Evolutionary conservation across 2,113 vertebrate genomes (phyloP), one percentile per base, ranked within the genome.

Genomic region (Rallus limicola): DNA sequence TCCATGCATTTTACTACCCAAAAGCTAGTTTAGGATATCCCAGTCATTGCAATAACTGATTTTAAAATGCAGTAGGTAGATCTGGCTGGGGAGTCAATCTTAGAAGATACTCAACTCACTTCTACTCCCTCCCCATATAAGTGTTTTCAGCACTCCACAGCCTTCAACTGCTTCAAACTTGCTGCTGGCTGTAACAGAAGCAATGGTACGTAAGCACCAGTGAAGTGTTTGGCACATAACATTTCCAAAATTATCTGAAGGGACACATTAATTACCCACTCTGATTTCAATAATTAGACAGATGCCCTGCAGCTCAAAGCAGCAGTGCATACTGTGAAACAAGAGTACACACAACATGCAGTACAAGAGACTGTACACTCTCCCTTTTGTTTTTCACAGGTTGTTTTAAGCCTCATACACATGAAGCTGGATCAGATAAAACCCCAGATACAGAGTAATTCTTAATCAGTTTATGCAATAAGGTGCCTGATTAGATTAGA

Each of bases 391-490:
- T 67, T 74, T 81, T 62, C 46, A 18, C 36, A 53, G 86, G 28
- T 82, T 88, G 33, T 62, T 71, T 75, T 68, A 78, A 79, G 53
- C 17, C 52, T 93, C 53, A 5, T 25, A 34, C 26, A 50, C 17
- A 11, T 86, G 59, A 53, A 44, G 33, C 34, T 82, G 68, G 31
- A 38, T 64, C 8, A 11, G 48, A 33, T 46, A 82, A 86, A 89
- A 60, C 16, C 23, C 50, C 62, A 87, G 26, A 82, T 38, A 55
- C 25, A 69, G 67, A 93, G 36, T 85, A 82, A 74, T 74, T 93
- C 50, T 62, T 52, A 58, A 78, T 40, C 2, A 0, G n/a, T 50
- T 15, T n/a, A 53, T 28, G 16, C 0, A 0, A 28, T 82, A 78
- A 82, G 28, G 13, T 0, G 0, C 29, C 33, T 69, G 40, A 79